A percentile compares a stretch with the other conserved stretches of the same genome.
phyloP scores from a whole-genome alignment of 2,113 vertebrate genomes.

The Camelus dromedarius region DNA sequence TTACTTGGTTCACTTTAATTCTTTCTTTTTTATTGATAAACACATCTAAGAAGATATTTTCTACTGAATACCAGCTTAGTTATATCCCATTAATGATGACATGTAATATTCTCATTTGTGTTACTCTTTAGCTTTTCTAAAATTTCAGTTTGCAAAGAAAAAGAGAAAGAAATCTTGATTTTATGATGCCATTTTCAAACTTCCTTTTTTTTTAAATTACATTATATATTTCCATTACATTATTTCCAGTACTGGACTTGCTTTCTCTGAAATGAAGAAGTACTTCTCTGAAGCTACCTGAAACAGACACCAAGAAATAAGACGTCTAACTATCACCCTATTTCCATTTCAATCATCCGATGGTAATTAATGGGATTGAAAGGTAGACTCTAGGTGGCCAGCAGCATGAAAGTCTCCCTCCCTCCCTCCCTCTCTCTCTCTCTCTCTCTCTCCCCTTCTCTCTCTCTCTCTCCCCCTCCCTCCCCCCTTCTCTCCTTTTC shows the following conservation, averaged over 20 bases:
- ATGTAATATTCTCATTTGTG: not conserved
- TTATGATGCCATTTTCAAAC: not conserved
- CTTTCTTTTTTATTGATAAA: not conserved
- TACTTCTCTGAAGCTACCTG: not conserved
- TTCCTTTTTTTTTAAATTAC: not conserved
- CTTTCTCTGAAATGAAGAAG: not conserved
- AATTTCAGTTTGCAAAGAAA: not conserved
- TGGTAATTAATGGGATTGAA: not conserved
- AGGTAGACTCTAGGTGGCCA: not conserved
- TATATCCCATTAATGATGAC: not conserved
- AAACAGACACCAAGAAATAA: not conserved
- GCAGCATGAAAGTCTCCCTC: not conserved
- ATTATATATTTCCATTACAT: not conserved
- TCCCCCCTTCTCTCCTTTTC: not conserved
- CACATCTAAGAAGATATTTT: not conserved
- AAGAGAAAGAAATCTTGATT: not conserved
- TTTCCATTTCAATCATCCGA: not conserved
- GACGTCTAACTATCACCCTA: not conserved
- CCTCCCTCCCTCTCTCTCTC: not conserved
- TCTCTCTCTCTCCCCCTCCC: not conserved
- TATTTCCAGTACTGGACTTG: not conserved
- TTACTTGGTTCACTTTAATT: not conserved
- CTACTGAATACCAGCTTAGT: too few relatives aligned
- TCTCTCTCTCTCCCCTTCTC: too few relatives aligned
- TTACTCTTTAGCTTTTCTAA: not conserved